Conservation (phyloP, 2,888 invertebrate species). For the Eubasilissa splendida region DNA sequence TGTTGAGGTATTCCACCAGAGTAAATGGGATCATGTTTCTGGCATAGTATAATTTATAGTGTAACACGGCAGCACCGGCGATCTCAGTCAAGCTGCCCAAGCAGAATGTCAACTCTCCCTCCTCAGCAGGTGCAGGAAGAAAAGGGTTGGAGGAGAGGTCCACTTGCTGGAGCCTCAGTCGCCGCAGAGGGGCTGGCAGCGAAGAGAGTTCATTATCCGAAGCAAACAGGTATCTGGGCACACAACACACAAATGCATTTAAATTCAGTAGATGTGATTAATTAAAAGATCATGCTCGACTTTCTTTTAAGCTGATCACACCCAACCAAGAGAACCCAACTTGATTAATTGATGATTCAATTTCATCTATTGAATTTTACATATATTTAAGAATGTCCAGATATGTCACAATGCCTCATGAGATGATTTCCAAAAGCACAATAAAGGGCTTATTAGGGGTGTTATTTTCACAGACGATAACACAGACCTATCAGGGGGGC, state of each 20-base stretch:
- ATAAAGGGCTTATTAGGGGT: too few relatives aligned
- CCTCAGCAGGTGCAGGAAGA: slow-evolving; percentile 61
- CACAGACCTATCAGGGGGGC: too few relatives aligned
- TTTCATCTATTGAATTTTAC: too few relatives aligned
- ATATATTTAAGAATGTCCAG: too few relatives aligned
- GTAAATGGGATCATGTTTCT: slow-evolving; percentile 74
- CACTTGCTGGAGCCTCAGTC: slow-evolving; percentile 71
- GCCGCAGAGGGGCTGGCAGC: slow-evolving; percentile 76
- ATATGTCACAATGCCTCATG: too few relatives aligned
- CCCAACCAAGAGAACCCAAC: too few relatives aligned
- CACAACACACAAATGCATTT: not conserved
- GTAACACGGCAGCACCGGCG: slow-evolving; percentile 72
- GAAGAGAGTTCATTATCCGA: slow-evolving; percentile 71
- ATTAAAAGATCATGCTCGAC: too few relatives aligned
- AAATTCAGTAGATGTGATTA: not conserved
- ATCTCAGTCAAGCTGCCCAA: slow-evolving; percentile 72
- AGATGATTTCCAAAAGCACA: too few relatives aligned
- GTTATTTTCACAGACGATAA: too few relatives aligned
- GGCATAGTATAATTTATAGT: slow-evolving; percentile 71
- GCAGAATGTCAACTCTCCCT: not conserved
- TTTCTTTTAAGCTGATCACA: not conserved
- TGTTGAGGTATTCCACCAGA: slow-evolving; percentile 74
- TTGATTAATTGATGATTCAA: too few relatives aligned
- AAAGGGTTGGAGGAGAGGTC: slow-evolving; percentile 76
- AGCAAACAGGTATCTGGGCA: slow-evolving; percentile 71